These are phyloP conservation scores for Diarsia brunnea DNA, from an alignment of 2,888 invertebrate species.

Conservation along the genomic window DNA sequence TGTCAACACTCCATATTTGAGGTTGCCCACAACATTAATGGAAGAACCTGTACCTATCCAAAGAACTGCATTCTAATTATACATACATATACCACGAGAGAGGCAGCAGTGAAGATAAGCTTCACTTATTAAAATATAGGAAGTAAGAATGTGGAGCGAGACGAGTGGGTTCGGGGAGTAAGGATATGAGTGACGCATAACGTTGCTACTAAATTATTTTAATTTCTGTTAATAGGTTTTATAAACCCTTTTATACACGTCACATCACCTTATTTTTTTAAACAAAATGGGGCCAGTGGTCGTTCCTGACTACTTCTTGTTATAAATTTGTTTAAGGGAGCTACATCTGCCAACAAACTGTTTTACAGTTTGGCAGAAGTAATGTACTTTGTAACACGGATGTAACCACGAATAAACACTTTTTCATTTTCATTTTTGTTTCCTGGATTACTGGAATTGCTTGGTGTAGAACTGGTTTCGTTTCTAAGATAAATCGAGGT, in stretches of 20 bases:
- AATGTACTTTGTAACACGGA: too few relatives aligned
- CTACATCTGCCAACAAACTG: too few relatives aligned
- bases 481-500: background rate
- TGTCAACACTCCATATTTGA: background rate
- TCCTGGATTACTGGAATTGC: too few relatives aligned
- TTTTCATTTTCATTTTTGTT: too few relatives aligned
- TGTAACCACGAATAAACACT: too few relatives aligned
- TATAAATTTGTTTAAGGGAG: too few relatives aligned
- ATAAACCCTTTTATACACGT: too few relatives aligned
- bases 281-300: too few relatives aligned
- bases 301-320: too few relatives aligned
- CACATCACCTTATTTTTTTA: too few relatives aligned
- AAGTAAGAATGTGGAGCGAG: conserved; percentile 27
- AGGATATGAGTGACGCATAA: background rate
- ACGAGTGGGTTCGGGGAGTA: conserved; percentile 13
- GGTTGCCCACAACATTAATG: background rate
- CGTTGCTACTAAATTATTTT: background rate
- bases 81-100: background rate
- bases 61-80: conserved; percentile 15
- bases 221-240: too few relatives aligned
- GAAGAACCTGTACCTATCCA: background rate
- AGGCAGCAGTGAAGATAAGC: background rate
- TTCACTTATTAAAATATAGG: background rate
- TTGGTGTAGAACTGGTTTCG: background rate
- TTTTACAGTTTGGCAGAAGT: too few relatives aligned